phyloP scores from a whole-genome alignment of 1,140 invertebrate species.

The Drosophila jambulina region DNA sequence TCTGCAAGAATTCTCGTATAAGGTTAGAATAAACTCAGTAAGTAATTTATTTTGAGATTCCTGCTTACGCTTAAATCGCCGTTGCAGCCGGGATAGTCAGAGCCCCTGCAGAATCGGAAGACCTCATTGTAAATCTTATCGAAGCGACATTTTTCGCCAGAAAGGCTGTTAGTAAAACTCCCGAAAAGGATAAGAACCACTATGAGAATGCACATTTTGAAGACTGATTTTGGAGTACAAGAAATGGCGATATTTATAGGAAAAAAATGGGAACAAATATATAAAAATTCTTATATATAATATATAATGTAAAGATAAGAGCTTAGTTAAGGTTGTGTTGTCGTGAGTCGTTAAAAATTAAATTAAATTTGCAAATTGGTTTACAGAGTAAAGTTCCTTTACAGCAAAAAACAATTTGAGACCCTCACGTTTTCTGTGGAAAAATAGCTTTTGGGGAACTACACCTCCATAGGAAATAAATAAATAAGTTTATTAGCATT shows the following conservation, averaged over 20 bases:
- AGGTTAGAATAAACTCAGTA: neutral
- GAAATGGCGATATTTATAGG: neutral
- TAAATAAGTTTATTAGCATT: neutral
- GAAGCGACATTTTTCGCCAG: neutral
- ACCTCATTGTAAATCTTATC: neutral
- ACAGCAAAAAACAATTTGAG: neutral
- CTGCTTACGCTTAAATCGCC: neutral
- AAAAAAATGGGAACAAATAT: neutral
- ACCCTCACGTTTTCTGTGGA: neutral
- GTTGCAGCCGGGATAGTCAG: neutral
- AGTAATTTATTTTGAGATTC: neutral
- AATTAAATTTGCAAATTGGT: neutral
- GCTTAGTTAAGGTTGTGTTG: neutral
- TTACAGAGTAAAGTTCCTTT: neutral
- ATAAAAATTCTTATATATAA: neutral
- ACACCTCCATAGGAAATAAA: neutral
- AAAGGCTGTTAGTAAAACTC: neutral
- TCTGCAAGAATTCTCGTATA: neutral
- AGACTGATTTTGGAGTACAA: neutral
- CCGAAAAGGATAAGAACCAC: conserved; percentile 2
- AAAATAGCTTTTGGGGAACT: neutral
- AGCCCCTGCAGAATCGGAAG: neutral
- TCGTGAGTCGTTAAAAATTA: neutral
- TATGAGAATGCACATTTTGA: neutral
- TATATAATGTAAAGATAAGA: neutral